Percentiles rank a stretch among this genome's conserved stretches.
Evolutionary conservation across 2,888 invertebrate species (phyloP).

Genomic region (Dilophus febrilis): DNA sequence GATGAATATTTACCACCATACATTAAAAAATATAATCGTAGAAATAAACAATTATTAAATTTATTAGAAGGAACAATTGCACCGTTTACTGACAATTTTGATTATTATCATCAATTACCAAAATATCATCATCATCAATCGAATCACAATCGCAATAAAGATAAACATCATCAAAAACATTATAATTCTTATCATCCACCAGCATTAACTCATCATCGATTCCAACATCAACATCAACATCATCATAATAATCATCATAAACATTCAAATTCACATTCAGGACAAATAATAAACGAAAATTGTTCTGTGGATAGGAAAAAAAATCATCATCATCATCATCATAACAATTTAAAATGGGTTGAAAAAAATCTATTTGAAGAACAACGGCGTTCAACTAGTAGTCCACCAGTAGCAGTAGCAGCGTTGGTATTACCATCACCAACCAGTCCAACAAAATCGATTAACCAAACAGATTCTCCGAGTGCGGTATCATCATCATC

Average conservation of each 20-base stretch:
- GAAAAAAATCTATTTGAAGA: conserved; percentile 20
- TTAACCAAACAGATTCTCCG: too few relatives aligned
- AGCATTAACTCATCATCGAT: neutral
- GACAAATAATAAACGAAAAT: too few relatives aligned
- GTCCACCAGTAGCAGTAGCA: conserved; percentile 6
- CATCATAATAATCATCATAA: neutral
- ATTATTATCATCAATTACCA: conserved; percentile 15
- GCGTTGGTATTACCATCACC: neutral
- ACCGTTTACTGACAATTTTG: conserved; percentile 4
- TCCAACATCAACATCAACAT: neutral
- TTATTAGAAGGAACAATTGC: conserved; percentile 22
- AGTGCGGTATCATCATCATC: too few relatives aligned
- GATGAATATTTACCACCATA: conserved; percentile 24
- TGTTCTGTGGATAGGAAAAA: neutral
- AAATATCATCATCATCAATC: neutral
- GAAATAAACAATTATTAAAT: conserved; percentile 26
- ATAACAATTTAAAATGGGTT: neutral
- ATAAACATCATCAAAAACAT: neutral
- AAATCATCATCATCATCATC: neutral
- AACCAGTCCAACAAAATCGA: conserved; percentile 5
- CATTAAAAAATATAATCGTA: conserved; percentile 26
- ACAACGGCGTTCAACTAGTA: conserved; percentile 11
- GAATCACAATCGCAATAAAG: too few relatives aligned
- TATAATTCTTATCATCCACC: too few relatives aligned
- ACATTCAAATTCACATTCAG: too few relatives aligned